Conservation (phyloP, 2,113 vertebrate genomes). For the Arenaria interpres region DNA sequence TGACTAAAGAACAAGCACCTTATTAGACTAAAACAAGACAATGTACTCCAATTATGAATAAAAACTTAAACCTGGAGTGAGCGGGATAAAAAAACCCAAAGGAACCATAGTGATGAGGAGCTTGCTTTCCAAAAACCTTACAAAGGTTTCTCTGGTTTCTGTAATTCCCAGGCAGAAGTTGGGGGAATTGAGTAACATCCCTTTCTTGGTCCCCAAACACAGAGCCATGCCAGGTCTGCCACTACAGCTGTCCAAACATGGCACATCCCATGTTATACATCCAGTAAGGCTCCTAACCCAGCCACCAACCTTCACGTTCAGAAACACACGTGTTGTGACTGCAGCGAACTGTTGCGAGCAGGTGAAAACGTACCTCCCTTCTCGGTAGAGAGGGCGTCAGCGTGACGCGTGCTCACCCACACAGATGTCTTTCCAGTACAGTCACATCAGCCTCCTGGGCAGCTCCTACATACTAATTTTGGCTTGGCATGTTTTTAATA, state of each 20-base stretch:
- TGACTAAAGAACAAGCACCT: background rate
- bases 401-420: fast-evolving
- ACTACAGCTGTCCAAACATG: background rate
- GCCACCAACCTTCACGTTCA: background rate
- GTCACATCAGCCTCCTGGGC: slow-evolving; percentile 13
- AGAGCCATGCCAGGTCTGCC: background rate
- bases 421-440: background rate
- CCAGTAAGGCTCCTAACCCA: background rate
- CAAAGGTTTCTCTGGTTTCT: background rate
- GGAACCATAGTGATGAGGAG: background rate
- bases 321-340: background rate
- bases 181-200: background rate
- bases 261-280: background rate
- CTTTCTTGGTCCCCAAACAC: background rate
- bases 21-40: background rate
- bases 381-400: fast-evolving
- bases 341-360: background rate
- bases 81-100: background rate
- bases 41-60: background rate
- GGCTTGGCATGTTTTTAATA: background rate
- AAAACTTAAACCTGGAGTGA: background rate
- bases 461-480: slow-evolving; percentile 8
- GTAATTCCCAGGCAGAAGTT: background rate
- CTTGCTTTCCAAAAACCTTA: background rate
- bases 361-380: background rate